Evolutionary conservation across 2,888 invertebrate species (phyloP).

Genomic region (Cheilosia vulpina): DNA sequence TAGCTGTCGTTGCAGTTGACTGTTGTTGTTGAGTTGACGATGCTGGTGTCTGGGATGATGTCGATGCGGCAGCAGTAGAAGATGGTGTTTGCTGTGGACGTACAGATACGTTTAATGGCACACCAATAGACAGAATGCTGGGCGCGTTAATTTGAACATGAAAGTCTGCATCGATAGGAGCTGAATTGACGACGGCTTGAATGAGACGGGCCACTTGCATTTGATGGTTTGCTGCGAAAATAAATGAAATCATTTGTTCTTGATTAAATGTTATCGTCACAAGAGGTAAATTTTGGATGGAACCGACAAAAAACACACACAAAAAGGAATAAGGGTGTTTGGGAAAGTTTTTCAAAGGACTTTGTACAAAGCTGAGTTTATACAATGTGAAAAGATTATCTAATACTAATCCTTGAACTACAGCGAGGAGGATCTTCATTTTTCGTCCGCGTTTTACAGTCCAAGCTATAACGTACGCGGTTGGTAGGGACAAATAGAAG

Average conservation of each 20-base stretch:
- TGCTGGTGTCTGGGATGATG: constrained; percentile 76
- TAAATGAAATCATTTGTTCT: background rate
- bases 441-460: too few relatives aligned
- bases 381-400: too few relatives aligned
- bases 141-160: constrained; percentile 82
- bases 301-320: too few relatives aligned
- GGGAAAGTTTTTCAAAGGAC: too few relatives aligned
- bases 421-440: too few relatives aligned
- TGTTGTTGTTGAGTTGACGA: constrained; percentile 61
- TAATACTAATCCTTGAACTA: too few relatives aligned
- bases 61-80: constrained; percentile 55
- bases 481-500: too few relatives aligned
- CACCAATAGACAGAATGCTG: constrained; percentile 81
- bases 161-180: constrained; percentile 81
- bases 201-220: constrained; percentile 82
- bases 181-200: constrained; percentile 82
- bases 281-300: background rate
- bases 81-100: constrained; percentile 84
- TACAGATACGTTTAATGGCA: constrained; percentile 84
- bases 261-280: background rate
- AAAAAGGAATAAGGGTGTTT: too few relatives aligned
- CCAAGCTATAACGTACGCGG: too few relatives aligned
- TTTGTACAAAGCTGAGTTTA: too few relatives aligned
- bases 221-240: constrained; percentile 80
- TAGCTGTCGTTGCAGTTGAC: constrained; percentile 85